Evolutionary conservation across 2,113 vertebrate species (phyloP).

Genomic region (Meriones unguiculatus): DNA sequence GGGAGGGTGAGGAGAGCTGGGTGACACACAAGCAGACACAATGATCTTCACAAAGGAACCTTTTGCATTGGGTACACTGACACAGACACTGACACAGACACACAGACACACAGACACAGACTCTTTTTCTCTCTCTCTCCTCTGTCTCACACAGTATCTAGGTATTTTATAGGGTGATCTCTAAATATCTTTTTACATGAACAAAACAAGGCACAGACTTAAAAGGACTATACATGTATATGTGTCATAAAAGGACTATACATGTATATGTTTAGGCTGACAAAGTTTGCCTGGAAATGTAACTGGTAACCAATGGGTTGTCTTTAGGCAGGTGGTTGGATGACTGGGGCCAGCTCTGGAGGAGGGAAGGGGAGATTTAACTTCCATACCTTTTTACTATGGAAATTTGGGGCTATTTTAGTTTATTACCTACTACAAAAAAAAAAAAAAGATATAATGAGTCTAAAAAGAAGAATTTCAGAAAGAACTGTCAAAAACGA

Average conservation of each 20-base stretch:
- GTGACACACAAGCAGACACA: background rate
- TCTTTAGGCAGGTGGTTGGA: background rate
- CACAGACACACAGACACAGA: background rate
- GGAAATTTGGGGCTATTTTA: background rate
- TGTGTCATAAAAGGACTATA: background rate
- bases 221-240: background rate
- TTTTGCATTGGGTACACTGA: background rate
- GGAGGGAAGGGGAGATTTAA: background rate
- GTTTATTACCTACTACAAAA: slow-evolving; percentile 15
- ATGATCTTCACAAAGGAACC: background rate
- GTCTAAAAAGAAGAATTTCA: background rate
- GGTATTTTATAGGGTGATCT: background rate
- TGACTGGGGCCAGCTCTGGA: background rate
- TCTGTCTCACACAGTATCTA: background rate
- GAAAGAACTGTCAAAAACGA: background rate
- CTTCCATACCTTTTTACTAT: slow-evolving; percentile 38
- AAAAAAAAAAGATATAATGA: background rate
- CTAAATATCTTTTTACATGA: slow-evolving; percentile 19
- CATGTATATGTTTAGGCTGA: background rate
- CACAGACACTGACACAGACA: background rate
- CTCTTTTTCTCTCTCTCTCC: background rate
- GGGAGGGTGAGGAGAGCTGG: background rate
- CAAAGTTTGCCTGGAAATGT: slow-evolving; percentile 9
- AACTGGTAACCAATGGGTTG: background rate
- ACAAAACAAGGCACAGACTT: background rate